A percentile compares a stretch with the other conserved stretches of the same genome.
Evolutionary conservation across 2,113 vertebrate genomes (phyloP).

Genomic region (Cyphomyrus discorhynchus): DNA sequence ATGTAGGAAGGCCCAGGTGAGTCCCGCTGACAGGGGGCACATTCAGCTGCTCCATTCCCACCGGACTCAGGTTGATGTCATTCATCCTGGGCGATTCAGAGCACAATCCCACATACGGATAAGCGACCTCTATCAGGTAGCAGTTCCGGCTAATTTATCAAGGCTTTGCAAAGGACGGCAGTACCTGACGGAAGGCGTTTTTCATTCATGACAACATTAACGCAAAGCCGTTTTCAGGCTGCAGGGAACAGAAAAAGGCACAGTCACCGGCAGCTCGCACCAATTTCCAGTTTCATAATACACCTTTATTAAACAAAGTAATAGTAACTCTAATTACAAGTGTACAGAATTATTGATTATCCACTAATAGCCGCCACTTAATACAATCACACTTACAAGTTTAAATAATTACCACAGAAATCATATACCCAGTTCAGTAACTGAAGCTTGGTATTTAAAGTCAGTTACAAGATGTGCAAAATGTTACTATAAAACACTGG

Average conservation of each 20-base stretch:
- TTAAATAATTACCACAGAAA: background rate
- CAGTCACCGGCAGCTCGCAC: background rate
- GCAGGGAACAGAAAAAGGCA: background rate
- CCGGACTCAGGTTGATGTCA: conserved; percentile 91
- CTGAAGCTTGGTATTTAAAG: background rate
- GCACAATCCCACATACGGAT: background rate
- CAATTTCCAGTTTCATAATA: background rate
- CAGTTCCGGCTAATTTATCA: background rate
- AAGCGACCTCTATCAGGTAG: background rate
- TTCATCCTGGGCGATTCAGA: conserved; percentile 76
- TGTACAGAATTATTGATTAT: background rate
- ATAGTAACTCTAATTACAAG: background rate
- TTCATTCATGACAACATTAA: conserved; percentile 11
- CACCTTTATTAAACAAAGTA: background rate
- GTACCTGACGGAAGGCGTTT: conserved; percentile 13
- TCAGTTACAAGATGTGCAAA: background rate
- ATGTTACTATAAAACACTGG: background rate
- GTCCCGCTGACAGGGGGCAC: conserved; percentile 81
- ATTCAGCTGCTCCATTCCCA: conserved; percentile 96
- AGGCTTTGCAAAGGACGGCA: background rate
- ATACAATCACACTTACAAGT: background rate
- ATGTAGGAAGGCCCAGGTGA: conserved; percentile 83
- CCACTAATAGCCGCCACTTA: background rate
- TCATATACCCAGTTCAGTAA: background rate
- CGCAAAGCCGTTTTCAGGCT: background rate